Conservation (phyloP, 2,888 invertebrate genomes). For the Drosophila mercatorum region DNA sequence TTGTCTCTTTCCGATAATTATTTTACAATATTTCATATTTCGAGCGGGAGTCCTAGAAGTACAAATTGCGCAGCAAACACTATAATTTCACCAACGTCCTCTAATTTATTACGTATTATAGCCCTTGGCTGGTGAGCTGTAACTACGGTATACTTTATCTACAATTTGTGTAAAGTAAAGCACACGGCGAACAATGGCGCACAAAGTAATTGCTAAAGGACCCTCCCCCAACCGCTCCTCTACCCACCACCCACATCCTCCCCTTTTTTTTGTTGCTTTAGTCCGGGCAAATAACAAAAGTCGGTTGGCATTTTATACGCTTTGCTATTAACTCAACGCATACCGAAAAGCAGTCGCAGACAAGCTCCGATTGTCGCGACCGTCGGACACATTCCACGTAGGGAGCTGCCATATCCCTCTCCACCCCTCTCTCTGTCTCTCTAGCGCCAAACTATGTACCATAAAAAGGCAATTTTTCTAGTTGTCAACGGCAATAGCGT, state of each 20-base stretch:
- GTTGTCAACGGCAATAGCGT: conserved; percentile 78
- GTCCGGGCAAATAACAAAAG: conserved; percentile 48
- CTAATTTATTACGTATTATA: conserved; percentile 1
- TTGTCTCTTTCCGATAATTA: background rate
- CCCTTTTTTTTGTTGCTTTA: background rate
- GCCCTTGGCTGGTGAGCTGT: background rate
- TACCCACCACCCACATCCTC: too few species aligned
- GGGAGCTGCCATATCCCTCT: background rate
- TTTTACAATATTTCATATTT: background rate
- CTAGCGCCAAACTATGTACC: conserved; percentile 39
- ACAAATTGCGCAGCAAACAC: background rate
- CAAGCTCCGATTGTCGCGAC: conserved; percentile 39
- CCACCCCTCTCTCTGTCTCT: background rate
- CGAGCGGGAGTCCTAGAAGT: background rate
- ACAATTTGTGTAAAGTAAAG: conserved; percentile 34
- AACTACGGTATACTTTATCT: conserved; percentile 31
- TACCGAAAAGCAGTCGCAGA: conserved; percentile 55
- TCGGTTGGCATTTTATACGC: conserved; percentile 55
- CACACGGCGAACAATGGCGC: conserved; percentile 55
- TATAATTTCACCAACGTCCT: background rate
- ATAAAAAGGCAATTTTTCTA: conserved; percentile 79
- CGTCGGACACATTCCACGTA: conserved; percentile 57
- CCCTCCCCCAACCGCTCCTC: background rate
- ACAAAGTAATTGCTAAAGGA: conserved; percentile 66
- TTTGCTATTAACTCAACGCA: conserved; percentile 73